A percentile compares a stretch with the other conserved stretches of the same genome.
phyloP scores from a whole-genome alignment of 1,140 invertebrate genomes.

The Arctopsyche grandis region DNA sequence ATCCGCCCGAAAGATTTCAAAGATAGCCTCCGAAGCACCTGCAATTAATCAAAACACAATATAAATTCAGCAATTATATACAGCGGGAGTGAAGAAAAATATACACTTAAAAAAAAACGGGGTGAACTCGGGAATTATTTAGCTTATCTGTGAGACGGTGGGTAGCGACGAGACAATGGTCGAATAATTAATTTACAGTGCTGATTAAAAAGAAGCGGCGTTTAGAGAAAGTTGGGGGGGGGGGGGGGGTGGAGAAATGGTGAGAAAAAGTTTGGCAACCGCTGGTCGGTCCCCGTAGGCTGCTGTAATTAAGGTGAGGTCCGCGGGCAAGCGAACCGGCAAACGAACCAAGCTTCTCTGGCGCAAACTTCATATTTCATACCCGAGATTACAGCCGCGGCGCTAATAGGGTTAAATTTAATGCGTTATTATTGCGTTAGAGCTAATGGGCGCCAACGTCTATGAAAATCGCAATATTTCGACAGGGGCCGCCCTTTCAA shows the following conservation, averaged over 20 bases:
- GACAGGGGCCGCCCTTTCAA: not conserved
- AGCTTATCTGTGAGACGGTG: constrained; percentile 18
- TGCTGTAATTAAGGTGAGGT: constrained; percentile 30
- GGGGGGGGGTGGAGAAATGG: too few species aligned
- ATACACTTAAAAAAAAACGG: not conserved
- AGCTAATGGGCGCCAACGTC: not conserved
- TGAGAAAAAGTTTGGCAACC: constrained; percentile 18
- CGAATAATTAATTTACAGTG: constrained; percentile 25
- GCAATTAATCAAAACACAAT: not conserved
- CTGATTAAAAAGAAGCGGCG: not conserved
- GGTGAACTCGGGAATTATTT: constrained; percentile 20
- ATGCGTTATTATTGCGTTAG: constrained; percentile 35
- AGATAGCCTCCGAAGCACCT: not conserved
- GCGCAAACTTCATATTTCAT: constrained; percentile 37
- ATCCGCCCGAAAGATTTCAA: too few species aligned
- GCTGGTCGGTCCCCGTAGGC: not conserved
- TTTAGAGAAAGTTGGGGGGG: not conserved
- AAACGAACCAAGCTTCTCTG: too few species aligned
- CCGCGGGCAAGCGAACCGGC: constrained; percentile 1
- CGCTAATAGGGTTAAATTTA: constrained; percentile 41
- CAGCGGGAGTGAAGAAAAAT: not conserved
- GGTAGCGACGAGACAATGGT: constrained; percentile 17
- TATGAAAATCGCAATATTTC: constrained; percentile 13
- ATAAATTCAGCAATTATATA: not conserved
- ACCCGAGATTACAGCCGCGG: constrained; percentile 13